These are phyloP conservation scores for Numenius phaeopus DNA, from an alignment of 2,797 vertebrate genomes.

Conservation along the genomic window DNA sequence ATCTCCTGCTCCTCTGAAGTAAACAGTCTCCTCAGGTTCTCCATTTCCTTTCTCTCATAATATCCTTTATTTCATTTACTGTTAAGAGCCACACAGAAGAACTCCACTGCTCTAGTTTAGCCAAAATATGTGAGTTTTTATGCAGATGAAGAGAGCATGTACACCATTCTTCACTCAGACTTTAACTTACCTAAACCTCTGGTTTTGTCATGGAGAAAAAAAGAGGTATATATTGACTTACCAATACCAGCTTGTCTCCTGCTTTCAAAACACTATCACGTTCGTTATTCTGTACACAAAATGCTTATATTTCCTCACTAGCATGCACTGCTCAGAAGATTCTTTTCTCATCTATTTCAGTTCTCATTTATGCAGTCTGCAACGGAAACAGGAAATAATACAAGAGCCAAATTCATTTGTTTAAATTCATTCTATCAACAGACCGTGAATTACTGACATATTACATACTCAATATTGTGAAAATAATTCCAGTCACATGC, in stretches of 20 bases:
- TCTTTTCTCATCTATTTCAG: conserved; percentile 19
- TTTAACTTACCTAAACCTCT: not conserved
- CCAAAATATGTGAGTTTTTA: not conserved
- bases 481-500: conserved; percentile 22
- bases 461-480: not conserved
- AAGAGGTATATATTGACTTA: not conserved
- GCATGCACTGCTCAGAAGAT: not conserved
- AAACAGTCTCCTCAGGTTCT: not conserved
- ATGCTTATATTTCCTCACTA: not conserved
- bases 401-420: conserved; percentile 28
- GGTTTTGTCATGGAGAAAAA: not conserved
- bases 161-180: not conserved
- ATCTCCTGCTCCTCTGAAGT: not conserved
- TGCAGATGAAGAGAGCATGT: not conserved
- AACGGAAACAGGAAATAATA: not conserved
- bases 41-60: not conserved
- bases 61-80: not conserved
- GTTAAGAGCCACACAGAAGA: not conserved
- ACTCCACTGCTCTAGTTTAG: not conserved
- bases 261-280: not conserved
- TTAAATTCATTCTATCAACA: conserved; percentile 26
- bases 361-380: conserved; percentile 14
- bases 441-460: not conserved
- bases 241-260: not conserved
- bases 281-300: not conserved